Evolutionary conservation across 2,797 vertebrate genomes (phyloP).

Genomic region (Prunella strophiata): DNA sequence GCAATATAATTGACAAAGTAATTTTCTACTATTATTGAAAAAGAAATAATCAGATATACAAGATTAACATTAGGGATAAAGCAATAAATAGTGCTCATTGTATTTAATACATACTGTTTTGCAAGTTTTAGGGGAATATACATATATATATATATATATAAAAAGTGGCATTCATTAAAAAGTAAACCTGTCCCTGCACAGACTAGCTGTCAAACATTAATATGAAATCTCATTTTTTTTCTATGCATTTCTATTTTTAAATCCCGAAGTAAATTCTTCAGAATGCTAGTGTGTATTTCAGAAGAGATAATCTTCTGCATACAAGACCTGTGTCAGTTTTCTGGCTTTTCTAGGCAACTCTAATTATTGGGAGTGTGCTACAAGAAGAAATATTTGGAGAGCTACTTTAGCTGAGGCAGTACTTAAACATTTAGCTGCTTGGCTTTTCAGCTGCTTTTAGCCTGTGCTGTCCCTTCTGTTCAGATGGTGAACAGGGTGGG

Average conservation of each 20-base stretch:
- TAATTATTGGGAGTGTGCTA: background rate
- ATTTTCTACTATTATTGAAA: slow-evolving; percentile 3
- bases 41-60: background rate
- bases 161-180: background rate
- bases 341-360: background rate
- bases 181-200: background rate
- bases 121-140: background rate
- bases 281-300: background rate
- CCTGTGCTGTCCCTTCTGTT: background rate
- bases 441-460: background rate
- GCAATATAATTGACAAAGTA: background rate
- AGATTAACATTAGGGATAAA: background rate
- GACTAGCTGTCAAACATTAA: background rate
- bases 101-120: background rate
- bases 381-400: background rate
- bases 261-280: background rate
- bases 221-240: background rate
- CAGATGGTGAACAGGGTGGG: background rate
- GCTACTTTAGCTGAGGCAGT: background rate
- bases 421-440: background rate
- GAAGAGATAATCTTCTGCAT: background rate
- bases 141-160: background rate
- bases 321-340: background rate
- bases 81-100: background rate
- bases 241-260: background rate